These are phyloP conservation scores for Bufotes viridis DNA, from an alignment of 2,797 vertebrate genomes.

Conservation along the genomic window DNA sequence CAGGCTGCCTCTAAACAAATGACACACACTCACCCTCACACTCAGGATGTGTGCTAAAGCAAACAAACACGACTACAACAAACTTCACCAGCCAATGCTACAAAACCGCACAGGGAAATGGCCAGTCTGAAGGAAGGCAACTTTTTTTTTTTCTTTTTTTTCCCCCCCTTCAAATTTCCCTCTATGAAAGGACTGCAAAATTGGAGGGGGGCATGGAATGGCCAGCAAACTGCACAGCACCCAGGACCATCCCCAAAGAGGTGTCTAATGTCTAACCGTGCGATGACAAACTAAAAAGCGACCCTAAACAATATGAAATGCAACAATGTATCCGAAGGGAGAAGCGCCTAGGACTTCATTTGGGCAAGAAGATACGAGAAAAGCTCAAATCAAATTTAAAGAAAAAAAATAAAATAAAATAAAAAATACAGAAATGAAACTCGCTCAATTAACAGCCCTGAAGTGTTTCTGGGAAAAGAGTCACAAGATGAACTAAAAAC, in stretches of 20 bases:
- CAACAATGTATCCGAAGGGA: slow-evolving; percentile 4
- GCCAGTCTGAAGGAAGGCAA: neutral
- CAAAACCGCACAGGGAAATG: neutral
- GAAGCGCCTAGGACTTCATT: neutral
- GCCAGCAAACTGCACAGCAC: neutral
- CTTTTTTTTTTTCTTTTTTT: too few relatives aligned
- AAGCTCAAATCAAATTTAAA: too few relatives aligned
- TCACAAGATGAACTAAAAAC: slow-evolving; percentile 41
- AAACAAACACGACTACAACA: slow-evolving; percentile 32
- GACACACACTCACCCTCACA: slow-evolving; percentile 27
- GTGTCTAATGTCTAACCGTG: neutral
- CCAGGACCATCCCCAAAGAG: neutral
- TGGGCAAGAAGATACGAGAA: neutral
- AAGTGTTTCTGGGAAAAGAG: slow-evolving; percentile 31
- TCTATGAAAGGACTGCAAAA: neutral
- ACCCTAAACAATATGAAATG: too few relatives aligned
- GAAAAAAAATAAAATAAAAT: slow-evolving; percentile 69
- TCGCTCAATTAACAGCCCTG: slow-evolving; percentile 72
- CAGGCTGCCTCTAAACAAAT: slow-evolving; percentile 37
- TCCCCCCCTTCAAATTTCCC: too few relatives aligned
- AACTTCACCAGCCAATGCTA: slow-evolving; percentile 2
- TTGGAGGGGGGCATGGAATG: neutral
- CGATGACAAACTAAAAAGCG: too few relatives aligned
- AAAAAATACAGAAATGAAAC: slow-evolving; percentile 83
- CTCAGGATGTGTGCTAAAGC: slow-evolving; percentile 28